Percentiles rank a stretch among this genome's conserved stretches.
phyloP scores from a whole-genome alignment of 2,113 vertebrate species.

The Zootoca vivipara region DNA sequence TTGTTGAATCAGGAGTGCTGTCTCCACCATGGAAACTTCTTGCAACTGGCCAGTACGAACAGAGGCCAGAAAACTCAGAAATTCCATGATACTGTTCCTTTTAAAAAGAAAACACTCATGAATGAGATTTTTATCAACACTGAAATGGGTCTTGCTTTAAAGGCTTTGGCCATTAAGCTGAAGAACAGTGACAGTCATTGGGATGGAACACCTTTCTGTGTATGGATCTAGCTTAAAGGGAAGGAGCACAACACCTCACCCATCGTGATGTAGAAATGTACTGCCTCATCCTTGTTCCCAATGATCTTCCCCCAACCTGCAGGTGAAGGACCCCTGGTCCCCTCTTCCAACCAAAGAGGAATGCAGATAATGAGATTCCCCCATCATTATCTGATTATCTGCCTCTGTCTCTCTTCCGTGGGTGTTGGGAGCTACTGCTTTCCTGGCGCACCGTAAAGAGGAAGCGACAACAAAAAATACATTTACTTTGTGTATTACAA shows the following conservation, averaged over 20 bases:
- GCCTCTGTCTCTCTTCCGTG: too few relatives aligned
- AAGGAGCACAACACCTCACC: not conserved
- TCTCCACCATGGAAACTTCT: conserved; percentile 57
- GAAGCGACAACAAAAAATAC: conserved; percentile 42
- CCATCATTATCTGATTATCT: too few relatives aligned
- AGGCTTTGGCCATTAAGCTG: conserved; percentile 38
- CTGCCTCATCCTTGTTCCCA: not conserved
- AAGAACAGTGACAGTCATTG: conserved; percentile 47
- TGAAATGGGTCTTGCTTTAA: not conserved
- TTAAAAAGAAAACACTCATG: conserved; percentile 31
- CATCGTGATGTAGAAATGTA: not conserved
- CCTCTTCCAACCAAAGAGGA: too few relatives aligned
- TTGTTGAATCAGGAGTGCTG: conserved; percentile 59
- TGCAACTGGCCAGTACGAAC: conserved; percentile 43
- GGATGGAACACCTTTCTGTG: conserved; percentile 52
- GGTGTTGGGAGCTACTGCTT: too few relatives aligned
- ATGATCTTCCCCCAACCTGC: not conserved
- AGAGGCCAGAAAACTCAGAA: conserved; percentile 32
- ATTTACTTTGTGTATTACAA: conserved; percentile 43
- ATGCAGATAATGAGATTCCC: too few relatives aligned
- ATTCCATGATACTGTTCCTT: conserved; percentile 37
- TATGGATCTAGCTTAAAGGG: conserved; percentile 55
- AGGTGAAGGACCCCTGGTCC: too few relatives aligned
- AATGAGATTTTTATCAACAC: conserved; percentile 29
- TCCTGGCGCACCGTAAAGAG: too few relatives aligned